Base-by-base conservation (phyloP, 2,888 invertebrate species). In the Lamellibrachia columna region DNA sequence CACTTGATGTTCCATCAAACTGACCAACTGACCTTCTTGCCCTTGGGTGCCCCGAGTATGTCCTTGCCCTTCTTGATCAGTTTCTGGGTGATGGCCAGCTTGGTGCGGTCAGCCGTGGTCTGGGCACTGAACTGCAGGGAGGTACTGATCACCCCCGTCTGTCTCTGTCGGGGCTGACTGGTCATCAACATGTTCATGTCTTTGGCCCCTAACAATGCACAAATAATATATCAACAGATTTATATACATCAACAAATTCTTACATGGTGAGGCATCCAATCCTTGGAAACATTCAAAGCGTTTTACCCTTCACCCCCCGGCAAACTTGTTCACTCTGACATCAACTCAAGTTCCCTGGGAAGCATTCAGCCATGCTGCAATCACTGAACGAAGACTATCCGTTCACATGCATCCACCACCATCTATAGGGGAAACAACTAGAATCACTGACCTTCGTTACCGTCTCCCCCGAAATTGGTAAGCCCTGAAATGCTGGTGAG, bases 111-210 rank as follows among this genome's bases (percentile, higher is more conserved):
- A 3, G 96, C 94, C 0, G 95, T 95, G 0, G 96, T 96, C 95
- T 96, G 96, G n/a, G 96, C 96, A 92, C 96, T 96, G 94, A 95
- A 96, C 95, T 96, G 96, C n/a, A 96, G 95, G 94, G 94, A 95
- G 2, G 96, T 95, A 92, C 95, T 95, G 90, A 95, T 93, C 40
- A 96, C 11, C 93, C 94, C 93, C 93, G 93, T 60, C 92, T 90
- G 55, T 93, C 75, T 52, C 53, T 93, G 91, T n/a, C 90, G 60
- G 8, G 90, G 52, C 52, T 92, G 92, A n/a, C 91, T 90, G 9
- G 94, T 93, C 8, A 95, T 95, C 28, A 95, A 93, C 91, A 96
- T 92, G 6, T 95, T 75, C 58, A 92, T 58, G 75, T 92, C 53
- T 7, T 75, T 75, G 22, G 15, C 75, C 75, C 75, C 75, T 75